A percentile compares a stretch with the other conserved stretches of the same genome.
phyloP scores from a whole-genome alignment of 2,888 invertebrate genomes.

The Tipula unca region DNA sequence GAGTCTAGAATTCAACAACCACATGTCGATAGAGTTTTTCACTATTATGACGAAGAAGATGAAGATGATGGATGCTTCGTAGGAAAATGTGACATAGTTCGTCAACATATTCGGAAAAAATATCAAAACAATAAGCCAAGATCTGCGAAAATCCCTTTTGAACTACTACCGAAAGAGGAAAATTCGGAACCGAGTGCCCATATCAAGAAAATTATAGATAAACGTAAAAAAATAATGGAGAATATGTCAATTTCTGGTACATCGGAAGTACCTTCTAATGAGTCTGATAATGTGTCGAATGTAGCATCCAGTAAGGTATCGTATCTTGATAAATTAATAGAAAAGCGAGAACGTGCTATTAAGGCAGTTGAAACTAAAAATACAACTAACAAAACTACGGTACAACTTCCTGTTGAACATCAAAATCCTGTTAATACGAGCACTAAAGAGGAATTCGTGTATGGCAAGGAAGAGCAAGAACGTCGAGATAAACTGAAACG shows the following conservation, averaged over 20 bases:
- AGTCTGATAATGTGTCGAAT: neutral
- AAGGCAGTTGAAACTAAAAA: neutral
- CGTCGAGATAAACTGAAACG: neutral
- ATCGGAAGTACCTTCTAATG: neutral
- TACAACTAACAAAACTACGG: neutral
- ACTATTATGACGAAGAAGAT: neutral
- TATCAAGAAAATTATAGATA: neutral
- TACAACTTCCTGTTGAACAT: neutral
- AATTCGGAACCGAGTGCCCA: neutral
- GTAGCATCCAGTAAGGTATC: neutral
- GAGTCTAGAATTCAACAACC: neutral
- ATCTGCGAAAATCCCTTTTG: neutral
- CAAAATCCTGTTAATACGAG: neutral
- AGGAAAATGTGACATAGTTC: neutral
- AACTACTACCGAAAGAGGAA: neutral
- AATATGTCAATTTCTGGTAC: neutral
- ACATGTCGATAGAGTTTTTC: neutral
- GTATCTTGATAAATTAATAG: neutral
- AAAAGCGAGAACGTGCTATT: neutral
- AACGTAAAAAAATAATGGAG: neutral
- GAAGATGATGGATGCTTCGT: neutral
- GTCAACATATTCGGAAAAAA: neutral
- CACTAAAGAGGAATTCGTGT: neutral
- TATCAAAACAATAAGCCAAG: neutral
- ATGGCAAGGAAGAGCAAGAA: neutral